Evolutionary conservation across 2,888 invertebrate genomes (phyloP), one percentile per base, ranked within the genome.

Genomic region (Ischnura elegans): DNA sequence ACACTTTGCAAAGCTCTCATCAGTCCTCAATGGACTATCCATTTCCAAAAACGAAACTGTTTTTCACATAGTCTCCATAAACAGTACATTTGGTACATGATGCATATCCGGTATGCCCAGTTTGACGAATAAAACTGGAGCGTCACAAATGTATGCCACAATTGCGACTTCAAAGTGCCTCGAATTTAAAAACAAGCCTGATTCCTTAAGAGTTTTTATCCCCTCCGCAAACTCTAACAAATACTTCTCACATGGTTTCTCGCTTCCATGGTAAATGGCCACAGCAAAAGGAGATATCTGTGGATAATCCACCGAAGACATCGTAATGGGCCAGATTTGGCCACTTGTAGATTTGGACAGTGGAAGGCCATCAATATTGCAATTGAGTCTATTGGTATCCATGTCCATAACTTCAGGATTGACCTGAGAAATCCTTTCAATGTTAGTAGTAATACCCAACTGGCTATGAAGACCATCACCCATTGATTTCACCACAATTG

Each of bases 21-120:
- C 95, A 36, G 95, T 95, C 61, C 95, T 93, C 46, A 95, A 94
- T 29, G 94, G 87, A 55, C 94, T 61, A 94, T 94, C 85, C 42
- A 94, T 66, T 46, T 95, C 94, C 45, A 94, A 93, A 93, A 95
- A 95, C 51, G 87, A 85, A 93, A 95, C 94, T 94, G 93, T 94
- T 93, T 86, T 94, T 85, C 93, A 94, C 84, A 94, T 94, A 95
- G 42, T 94, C 94, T 51, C 95, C 95, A 93, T 95, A 94, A 47
- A 94, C 86, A n/a, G 43, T 94, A 94, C 95, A 95, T 94, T 95
- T 95, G 21, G 94, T 87, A 93, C 95, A 95, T 43, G 94, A 94
- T 93, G 94, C 94, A 94, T 94, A 95, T 5, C 94, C 95, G 76
- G 87, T 94, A 90, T 95, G 95, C 29, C 94, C 84, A 13, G 94